Conservation (phyloP, 2,113 vertebrate species). For the Neotragus moschatus region DNA sequence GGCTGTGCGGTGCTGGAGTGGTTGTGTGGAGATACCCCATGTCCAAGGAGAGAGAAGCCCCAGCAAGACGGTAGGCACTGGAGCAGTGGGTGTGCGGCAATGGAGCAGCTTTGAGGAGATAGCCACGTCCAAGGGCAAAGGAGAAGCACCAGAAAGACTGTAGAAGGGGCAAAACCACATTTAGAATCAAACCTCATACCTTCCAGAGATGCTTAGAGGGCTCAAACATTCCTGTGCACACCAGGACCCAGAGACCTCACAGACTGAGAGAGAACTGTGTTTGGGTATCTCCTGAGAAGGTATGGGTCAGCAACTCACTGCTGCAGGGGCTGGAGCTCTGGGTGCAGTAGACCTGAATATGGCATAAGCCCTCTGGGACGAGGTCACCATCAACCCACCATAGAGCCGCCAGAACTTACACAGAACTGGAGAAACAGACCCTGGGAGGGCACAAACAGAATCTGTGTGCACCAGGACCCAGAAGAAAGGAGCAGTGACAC, state of each 20-base stretch:
- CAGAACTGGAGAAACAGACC: background rate
- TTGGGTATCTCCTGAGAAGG: background rate
- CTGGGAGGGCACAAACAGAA: background rate
- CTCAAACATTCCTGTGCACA: background rate
- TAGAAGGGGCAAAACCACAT: background rate
- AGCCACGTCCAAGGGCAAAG: background rate
- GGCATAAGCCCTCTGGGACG: background rate
- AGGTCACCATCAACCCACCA: background rate
- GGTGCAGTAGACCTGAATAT: background rate
- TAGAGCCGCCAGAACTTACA: background rate
- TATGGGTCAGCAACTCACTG: accelerated
- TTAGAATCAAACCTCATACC: background rate
- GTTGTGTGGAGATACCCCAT: background rate
- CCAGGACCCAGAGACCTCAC: background rate
- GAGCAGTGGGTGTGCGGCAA: accelerated
- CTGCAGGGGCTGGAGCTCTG: background rate
- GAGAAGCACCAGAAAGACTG: background rate
- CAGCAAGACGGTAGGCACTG: background rate
- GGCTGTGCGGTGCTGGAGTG: accelerated
- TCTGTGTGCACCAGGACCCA: background rate
- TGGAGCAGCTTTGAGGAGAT: background rate
- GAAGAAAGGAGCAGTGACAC: background rate
- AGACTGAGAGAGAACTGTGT: background rate
- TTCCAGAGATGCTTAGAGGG: background rate
- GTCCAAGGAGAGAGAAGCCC: background rate